Evolutionary conservation across 2,888 invertebrate species (phyloP).

Genomic region (Tillus elongatus): DNA sequence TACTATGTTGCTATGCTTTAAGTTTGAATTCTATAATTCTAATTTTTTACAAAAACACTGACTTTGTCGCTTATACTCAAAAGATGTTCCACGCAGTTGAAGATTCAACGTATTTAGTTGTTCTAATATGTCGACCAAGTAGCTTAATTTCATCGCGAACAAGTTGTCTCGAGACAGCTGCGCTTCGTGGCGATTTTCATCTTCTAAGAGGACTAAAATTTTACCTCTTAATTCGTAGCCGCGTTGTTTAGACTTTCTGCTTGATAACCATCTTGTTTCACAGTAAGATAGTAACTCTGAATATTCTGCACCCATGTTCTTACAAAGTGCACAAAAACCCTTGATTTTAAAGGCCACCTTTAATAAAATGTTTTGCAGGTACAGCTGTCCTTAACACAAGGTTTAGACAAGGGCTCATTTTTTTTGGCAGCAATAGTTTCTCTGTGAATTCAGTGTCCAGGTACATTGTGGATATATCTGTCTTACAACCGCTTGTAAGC

Average conservation of each 20-base stretch:
- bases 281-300: slow-evolving; percentile 19
- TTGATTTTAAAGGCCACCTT: slow-evolving; percentile 15
- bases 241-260: slow-evolving; percentile 17
- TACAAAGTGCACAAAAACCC: slow-evolving; percentile 16
- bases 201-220: slow-evolving; percentile 15
- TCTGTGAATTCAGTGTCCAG: too few relatives aligned
- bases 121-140: slow-evolving; percentile 21
- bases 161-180: slow-evolving; percentile 12
- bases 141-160: slow-evolving; percentile 16
- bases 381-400: slow-evolving; percentile 7
- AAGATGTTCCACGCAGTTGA: too few relatives aligned
- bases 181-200: slow-evolving; percentile 14
- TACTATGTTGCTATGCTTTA: too few relatives aligned
- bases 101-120: slow-evolving; percentile 17
- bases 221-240: slow-evolving; percentile 16
- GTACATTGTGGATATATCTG: too few relatives aligned
- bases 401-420: too few relatives aligned
- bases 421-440: too few relatives aligned
- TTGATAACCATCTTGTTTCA: slow-evolving; percentile 18
- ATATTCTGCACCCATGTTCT: too few relatives aligned
- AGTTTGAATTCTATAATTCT: too few relatives aligned
- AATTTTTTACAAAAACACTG: too few relatives aligned
- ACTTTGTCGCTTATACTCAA: too few relatives aligned
- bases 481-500: too few relatives aligned
- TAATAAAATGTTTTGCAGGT: slow-evolving; percentile 16